Base-by-base conservation (phyloP, 2,797 vertebrate genomes). In the Staurois parvus region DNA sequence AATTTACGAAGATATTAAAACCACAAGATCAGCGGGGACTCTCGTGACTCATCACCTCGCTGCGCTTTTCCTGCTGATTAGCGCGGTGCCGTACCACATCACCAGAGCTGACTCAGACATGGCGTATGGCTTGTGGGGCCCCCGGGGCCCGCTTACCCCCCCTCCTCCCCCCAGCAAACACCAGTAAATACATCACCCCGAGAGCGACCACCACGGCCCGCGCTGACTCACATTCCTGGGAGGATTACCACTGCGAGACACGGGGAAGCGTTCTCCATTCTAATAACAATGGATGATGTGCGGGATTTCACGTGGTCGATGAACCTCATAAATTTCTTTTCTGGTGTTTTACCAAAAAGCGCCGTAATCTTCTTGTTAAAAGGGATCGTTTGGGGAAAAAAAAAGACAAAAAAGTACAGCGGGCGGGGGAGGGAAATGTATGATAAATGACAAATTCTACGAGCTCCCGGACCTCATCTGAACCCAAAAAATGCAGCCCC, bases 1-100 rank as follows among this genome's bases (percentile, higher is more conserved):
- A 48, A 82, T 86, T 76, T 72, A 78, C 79, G 48, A 67, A 72
- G 79, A 78, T 86, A 76, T 82, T 72, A 67, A 82, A 86, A 77
- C 85, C 85, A 73, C 79, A 72, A 67, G 24, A 21, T 64, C 85
- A 32, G 52, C 5, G 7, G 79, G 72, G 79, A 77, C 24, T 52
- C 13, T 2, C 37, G 13, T 86, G 79, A 86, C 21, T 86, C 74
- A 77, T 28, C 10, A n/a, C 28, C 34, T 69, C 29, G 8, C 40
- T 79, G 74, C 52, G 29, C 21, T 68, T 75, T 73, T 72, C 79
- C 73, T 40, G 28, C 30, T 29, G 52, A 42, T 21, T 48, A 48
- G 15, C 56, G 73, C 19, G 13, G 40, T 29, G 75, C 75, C 40
- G 56, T 32, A 10, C 59, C 45, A 37, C 45, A 70, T 15, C 64